Percentiles rank a stretch among this genome's conserved stretches.
Evolutionary conservation across 2,113 vertebrate species (phyloP).

Genomic region (Macroglossus sobrinus): DNA sequence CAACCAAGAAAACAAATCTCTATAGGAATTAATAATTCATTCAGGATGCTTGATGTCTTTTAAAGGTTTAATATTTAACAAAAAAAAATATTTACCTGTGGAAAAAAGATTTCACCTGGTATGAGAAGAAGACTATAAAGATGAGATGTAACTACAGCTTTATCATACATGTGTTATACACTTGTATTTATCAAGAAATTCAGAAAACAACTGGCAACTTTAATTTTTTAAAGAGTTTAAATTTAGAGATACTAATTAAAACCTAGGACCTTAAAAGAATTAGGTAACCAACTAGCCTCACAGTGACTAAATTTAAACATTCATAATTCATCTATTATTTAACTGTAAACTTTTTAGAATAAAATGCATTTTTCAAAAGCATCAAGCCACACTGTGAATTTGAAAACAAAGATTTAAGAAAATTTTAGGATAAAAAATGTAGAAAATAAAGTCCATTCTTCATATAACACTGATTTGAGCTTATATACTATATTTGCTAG

Average conservation of each 20-base stretch:
- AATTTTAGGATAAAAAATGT: not conserved
- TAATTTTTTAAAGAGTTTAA: not conserved
- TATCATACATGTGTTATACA: not conserved
- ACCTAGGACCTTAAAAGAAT: not conserved
- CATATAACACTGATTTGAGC: not conserved
- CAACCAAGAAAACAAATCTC: not conserved
- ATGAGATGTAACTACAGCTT: not conserved
- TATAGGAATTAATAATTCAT: not conserved
- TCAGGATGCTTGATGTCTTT: not conserved
- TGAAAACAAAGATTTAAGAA: not conserved
- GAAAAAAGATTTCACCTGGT: not conserved
- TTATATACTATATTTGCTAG: not conserved
- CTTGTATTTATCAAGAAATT: not conserved
- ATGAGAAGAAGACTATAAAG: not conserved
- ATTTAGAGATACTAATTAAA: slow-evolving; percentile 13
- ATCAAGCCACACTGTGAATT: not conserved
- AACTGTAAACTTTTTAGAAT: not conserved
- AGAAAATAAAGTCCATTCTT: not conserved
- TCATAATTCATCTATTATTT: not conserved
- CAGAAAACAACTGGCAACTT: not conserved
- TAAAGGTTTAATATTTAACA: not conserved
- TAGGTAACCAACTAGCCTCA: not conserved
- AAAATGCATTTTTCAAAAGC: not conserved
- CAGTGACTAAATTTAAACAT: not conserved
- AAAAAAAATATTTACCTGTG: not conserved